Evolutionary conservation across 2,888 invertebrate genomes (phyloP).

Genomic region (Andrena marginata): DNA sequence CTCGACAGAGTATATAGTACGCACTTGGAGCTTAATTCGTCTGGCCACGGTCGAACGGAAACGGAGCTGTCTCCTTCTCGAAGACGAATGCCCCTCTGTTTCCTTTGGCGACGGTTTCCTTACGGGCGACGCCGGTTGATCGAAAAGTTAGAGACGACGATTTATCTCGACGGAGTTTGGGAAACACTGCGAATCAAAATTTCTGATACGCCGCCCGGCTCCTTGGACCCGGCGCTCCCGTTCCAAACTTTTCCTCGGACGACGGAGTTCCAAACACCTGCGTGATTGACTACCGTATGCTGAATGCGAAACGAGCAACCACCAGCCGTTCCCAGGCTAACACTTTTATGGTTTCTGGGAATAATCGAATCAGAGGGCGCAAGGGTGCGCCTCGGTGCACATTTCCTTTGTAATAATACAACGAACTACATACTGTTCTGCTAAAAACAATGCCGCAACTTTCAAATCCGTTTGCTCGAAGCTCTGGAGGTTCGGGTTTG

Average conservation of each 20-base stretch:
- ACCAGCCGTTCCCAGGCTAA: slow-evolving; percentile 16
- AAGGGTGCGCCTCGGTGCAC: no score
- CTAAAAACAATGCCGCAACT: no score
- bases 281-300: not conserved
- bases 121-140: slow-evolving; percentile 33
- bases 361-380: no score
- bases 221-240: slow-evolving; percentile 21
- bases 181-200: slow-evolving; percentile 58
- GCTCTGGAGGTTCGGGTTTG: no score
- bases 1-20: not conserved
- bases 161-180: slow-evolving; percentile 34
- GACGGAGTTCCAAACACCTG: not conserved
- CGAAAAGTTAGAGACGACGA: slow-evolving; percentile 53
- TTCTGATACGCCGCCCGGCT: slow-evolving; percentile 59
- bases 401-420: no score
- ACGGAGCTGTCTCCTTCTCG: not conserved
- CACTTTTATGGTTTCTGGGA: no score
- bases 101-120: slow-evolving; percentile 47
- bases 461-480: no score
- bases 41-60: not conserved
- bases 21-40: slow-evolving; percentile 28
- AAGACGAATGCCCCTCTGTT: slow-evolving; percentile 41
- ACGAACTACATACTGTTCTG: no score
- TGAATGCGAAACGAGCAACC: slow-evolving; percentile 15
- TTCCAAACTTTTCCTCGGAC: slow-evolving; percentile 39